These are phyloP conservation scores for Himalopsyche anomala DNA, from an alignment of 2,888 invertebrate genomes.

Conservation along the genomic window DNA sequence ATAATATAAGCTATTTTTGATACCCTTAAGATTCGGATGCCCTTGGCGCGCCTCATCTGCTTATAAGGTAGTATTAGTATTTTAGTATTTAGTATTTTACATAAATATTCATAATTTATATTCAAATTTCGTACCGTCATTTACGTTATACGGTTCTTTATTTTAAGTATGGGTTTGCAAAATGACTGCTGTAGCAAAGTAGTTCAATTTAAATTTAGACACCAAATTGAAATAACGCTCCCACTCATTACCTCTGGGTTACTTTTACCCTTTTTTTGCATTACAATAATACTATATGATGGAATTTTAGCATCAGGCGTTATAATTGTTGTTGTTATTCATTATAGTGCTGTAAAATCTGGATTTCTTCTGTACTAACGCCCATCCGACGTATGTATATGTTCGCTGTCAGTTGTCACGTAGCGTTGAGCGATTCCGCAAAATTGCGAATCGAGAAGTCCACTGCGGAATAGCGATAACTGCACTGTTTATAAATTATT, in stretches of 20 bases:
- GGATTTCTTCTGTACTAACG: slow-evolving; percentile 41
- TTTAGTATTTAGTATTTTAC: too few species aligned
- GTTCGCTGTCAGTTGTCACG: neutral
- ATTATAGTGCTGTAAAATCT: neutral
- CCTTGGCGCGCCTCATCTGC: too few species aligned
- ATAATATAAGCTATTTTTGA: too few species aligned
- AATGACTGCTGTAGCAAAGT: neutral
- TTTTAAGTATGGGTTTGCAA: neutral
- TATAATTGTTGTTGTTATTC: neutral
- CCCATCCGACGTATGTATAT: slow-evolving; percentile 24
- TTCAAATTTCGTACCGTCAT: neutral
- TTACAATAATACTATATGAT: neutral
- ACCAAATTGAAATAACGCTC: slow-evolving; percentile 43
- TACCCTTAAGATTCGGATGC: too few species aligned
- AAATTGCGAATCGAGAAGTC: too few species aligned
- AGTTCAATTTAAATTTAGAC: slow-evolving; percentile 32
- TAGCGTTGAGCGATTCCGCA: neutral
- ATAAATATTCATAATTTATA: too few species aligned
- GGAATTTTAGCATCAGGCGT: neutral
- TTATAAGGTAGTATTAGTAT: too few species aligned
- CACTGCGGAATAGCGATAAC: too few species aligned
- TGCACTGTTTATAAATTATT: too few species aligned
- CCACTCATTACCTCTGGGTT: slow-evolving; percentile 17
- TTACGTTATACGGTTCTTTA: neutral
- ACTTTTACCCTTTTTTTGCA: too few species aligned